phyloP scores from a whole-genome alignment of 2,888 invertebrate genomes.

The Heliconius aoede region DNA sequence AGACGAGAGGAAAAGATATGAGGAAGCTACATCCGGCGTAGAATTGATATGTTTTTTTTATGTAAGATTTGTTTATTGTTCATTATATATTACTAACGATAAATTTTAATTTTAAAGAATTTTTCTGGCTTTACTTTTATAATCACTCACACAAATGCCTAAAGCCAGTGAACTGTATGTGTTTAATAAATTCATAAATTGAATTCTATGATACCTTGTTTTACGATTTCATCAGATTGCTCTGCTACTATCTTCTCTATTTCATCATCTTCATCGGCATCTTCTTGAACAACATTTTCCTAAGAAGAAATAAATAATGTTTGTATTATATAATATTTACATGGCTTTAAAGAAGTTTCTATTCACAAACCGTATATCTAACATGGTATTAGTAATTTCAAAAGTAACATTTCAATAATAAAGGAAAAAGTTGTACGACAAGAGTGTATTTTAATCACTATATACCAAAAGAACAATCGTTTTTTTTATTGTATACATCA shows the following conservation, averaged over 20 bases:
- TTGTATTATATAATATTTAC: not conserved
- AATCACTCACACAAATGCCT: too few relatives aligned
- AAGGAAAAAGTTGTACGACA: not conserved
- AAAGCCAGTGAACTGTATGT: too few relatives aligned
- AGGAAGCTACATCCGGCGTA: too few relatives aligned
- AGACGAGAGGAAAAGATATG: too few relatives aligned
- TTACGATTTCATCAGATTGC: slow-evolving; percentile 56
- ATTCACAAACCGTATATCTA: not conserved
- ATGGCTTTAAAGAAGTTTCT: not conserved
- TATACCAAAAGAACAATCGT: not conserved
- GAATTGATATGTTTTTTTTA: too few relatives aligned
- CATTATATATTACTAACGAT: too few relatives aligned
- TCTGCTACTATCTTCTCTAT: slow-evolving; percentile 74
- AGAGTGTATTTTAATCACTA: not conserved
- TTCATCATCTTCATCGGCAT: slow-evolving; percentile 65
- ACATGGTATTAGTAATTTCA: slow-evolving; percentile 8
- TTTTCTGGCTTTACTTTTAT: too few relatives aligned
- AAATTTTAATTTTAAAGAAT: too few relatives aligned
- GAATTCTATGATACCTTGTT: slow-evolving; percentile 34
- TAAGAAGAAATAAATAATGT: slow-evolving; percentile 40
- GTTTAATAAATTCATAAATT: not conserved
- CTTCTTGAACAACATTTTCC: slow-evolving; percentile 58
- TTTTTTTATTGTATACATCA: not conserved
- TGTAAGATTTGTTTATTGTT: too few relatives aligned
- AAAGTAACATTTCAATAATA: not conserved